Conservation (phyloP, 2,888 invertebrate species). For the Metalampra italica region DNA sequence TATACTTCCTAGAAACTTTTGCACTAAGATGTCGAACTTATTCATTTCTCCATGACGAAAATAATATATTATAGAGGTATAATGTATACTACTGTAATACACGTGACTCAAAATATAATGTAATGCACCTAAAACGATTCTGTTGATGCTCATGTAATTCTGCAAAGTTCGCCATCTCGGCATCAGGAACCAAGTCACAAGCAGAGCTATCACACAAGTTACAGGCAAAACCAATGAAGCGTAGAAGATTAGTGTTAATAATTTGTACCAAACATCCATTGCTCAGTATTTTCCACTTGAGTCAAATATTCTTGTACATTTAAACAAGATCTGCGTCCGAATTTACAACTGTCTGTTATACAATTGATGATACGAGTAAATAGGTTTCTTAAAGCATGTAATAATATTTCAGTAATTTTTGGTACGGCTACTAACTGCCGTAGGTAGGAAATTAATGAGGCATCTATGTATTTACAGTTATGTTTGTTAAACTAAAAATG, state of each 20-base stretch:
- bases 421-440: too few species aligned
- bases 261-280: neutral
- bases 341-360: too few species aligned
- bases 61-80: neutral
- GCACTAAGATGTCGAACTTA: neutral
- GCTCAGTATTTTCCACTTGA: neutral
- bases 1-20: neutral
- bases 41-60: too few species aligned
- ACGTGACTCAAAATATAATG: constrained; percentile 10
- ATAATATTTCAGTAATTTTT: too few species aligned
- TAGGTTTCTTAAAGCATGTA: too few species aligned
- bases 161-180: constrained; percentile 29
- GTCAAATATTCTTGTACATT: too few species aligned
- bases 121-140: constrained; percentile 21
- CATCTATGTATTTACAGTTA: too few species aligned
- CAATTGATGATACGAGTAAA: too few species aligned
- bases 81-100: neutral
- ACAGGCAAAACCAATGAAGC: neutral
- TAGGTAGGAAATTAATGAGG: too few species aligned
- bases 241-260: neutral
- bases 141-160: constrained; percentile 23
- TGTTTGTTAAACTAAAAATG: too few species aligned
- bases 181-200: constrained; percentile 21
- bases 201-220: neutral
- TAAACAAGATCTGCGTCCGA: too few species aligned